phyloP scores from a whole-genome alignment of 2,113 vertebrate species.

The Pachyramphus minor region DNA sequence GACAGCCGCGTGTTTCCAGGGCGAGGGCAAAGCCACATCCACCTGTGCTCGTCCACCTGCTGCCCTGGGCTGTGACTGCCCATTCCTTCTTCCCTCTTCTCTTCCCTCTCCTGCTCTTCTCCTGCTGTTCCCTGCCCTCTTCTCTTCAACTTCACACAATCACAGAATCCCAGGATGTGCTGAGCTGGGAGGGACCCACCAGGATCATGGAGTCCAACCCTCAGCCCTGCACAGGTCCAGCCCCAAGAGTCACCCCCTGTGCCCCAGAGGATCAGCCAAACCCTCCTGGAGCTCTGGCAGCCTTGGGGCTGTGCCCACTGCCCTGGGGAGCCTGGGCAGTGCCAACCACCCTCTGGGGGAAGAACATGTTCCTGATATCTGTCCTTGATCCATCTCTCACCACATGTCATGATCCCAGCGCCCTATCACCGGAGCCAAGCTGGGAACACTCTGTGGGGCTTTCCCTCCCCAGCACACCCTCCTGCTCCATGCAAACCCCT shows the following conservation, averaged over 20 bases:
- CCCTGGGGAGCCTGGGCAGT: neutral
- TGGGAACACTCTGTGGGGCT: rapidly evolving
- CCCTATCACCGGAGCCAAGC: neutral
- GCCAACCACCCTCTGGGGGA: neutral
- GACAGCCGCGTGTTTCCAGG: rapidly evolving
- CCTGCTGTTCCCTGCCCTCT: neutral
- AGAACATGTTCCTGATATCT: neutral
- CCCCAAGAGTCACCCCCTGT: neutral
- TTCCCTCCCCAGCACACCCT: neutral
- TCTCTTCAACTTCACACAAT: neutral
- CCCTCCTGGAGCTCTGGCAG: neutral
- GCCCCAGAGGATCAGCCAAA: neutral
- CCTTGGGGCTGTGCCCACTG: neutral
- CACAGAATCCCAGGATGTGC: neutral
- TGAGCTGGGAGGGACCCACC: neutral
- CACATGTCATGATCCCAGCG: rapidly evolving
- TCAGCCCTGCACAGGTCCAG: neutral
- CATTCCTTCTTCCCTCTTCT: neutral
- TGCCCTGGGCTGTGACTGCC: neutral
- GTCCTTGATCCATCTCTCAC: neutral
- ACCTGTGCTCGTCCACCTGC: neutral
- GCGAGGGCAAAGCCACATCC: neutral
- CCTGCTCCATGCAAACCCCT: neutral
- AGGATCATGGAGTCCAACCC: neutral
- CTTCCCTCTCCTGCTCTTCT: neutral